phyloP scores from a whole-genome alignment of 2,113 vertebrate genomes.

The Steatornis caripensis region DNA sequence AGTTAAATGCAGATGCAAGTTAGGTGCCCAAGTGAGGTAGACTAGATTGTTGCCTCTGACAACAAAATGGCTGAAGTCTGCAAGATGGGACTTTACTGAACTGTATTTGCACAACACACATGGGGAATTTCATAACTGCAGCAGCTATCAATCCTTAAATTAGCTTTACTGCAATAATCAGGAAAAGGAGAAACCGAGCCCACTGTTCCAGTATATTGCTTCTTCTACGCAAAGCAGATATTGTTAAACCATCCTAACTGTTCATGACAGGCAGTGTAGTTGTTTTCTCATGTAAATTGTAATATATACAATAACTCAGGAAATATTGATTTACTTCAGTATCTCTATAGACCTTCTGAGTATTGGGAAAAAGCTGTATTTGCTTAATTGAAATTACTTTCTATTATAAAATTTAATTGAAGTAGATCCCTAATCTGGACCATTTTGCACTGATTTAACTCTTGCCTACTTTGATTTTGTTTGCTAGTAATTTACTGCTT shows the following conservation, averaged over 20 bases:
- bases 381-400: not conserved
- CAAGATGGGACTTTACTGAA: not conserved
- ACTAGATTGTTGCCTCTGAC: not conserved
- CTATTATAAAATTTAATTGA: not conserved
- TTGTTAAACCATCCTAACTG: not conserved
- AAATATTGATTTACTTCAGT: not conserved
- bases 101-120: not conserved
- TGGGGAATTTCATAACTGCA: not conserved
- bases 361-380: not conserved
- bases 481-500: not conserved
- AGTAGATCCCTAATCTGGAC: not conserved
- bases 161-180: not conserved
- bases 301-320: not conserved
- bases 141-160: not conserved
- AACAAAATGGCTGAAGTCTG: slow-evolving; percentile 17
- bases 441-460: not conserved
- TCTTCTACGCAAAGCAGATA: not conserved
- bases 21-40: not conserved
- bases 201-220: not conserved
- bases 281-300: not conserved
- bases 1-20: not conserved
- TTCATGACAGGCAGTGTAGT: not conserved
- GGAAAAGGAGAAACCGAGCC: not conserved
- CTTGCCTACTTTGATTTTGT: not conserved
- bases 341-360: not conserved